Evolutionary conservation across 2,888 invertebrate genomes (phyloP), one percentile per base, ranked within the genome.

Genomic region (Drosophila histrio): DNA sequence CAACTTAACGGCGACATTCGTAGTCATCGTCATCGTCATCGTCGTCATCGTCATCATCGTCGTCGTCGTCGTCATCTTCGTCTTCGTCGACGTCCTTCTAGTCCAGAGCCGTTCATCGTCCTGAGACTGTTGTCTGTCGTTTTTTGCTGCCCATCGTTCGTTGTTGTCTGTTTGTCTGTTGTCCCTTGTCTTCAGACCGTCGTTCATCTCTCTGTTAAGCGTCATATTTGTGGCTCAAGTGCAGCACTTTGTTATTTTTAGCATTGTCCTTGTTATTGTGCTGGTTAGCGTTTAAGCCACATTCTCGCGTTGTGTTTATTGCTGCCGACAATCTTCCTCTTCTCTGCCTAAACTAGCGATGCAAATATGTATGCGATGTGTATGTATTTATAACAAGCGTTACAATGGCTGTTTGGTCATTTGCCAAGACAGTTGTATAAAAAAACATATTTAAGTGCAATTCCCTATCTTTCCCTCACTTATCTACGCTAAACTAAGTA

Each of bases 191-290:
- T 56, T 44, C 36, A 26, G 58, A 39, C 52, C 32, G 43, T 60
- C 44, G 53, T 15, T 52, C 54, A 61, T 54, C 56, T 32, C 49
- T 13, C 38, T 5, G 50, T 3, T 52, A 52, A 52, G 50, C 56
- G 65, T 87, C 87, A 88, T 82, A 79, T 83, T 88, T 86, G 80
- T 50, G 73, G 77, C 87, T 82, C 83, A 87, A 87, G 88, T 86
- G 76, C 67, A 65, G 84, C 77, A 83, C 69, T 86, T 83, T 71
- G 70, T 77, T 82, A 88, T 88, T 83, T 87, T 79, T 73, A 83
- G 88, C 78, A 30, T 56, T 66, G 69, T 77, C 63, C 58, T 72
- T 72, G 70, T 69, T 66, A 60, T 65, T 59, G 54, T 52, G 22
- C 49, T 54, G 56, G 11, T 36, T 53, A 24, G 44, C 46, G 39